Percentiles rank a stretch among this genome's conserved stretches.
Evolutionary conservation across 1,140 invertebrate genomes (phyloP).

Genomic region (Mya arenaria): DNA sequence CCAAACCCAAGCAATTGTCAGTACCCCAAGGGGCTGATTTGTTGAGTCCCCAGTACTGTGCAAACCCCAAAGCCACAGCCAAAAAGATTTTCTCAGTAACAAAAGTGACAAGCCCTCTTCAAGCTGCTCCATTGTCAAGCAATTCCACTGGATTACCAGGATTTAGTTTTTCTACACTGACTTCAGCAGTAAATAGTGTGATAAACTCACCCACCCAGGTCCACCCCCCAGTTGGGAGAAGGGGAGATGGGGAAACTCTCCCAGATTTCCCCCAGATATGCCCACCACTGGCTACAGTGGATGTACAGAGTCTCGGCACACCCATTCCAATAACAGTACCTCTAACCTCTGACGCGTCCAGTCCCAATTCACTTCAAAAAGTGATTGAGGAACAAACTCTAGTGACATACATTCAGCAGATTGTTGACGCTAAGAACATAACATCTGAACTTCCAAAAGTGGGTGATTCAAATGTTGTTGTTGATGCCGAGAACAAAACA

Average conservation of each 20-base stretch:
- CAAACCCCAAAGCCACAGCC: slow-evolving; percentile 67
- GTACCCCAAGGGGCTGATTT: slow-evolving; percentile 68
- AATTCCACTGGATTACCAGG: not conserved
- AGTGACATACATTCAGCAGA: slow-evolving; percentile 57
- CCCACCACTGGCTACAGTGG: slow-evolving; percentile 23
- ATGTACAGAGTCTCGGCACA: slow-evolving; percentile 16
- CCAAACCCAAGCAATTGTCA: slow-evolving; percentile 30
- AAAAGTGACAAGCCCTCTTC: slow-evolving; percentile 61
- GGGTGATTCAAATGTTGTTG: too few relatives aligned
- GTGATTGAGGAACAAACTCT: slow-evolving; percentile 42
- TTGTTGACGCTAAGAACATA: slow-evolving; percentile 55
- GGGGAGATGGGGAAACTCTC: not conserved
- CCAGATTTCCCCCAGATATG: slow-evolving; percentile 34
- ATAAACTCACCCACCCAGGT: slow-evolving; percentile 39
- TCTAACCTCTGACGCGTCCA: slow-evolving; percentile 46
- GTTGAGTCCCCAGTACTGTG: slow-evolving; percentile 75
- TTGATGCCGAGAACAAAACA: too few relatives aligned
- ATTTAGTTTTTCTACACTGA: slow-evolving; percentile 49
- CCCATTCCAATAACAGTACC: slow-evolving; percentile 59
- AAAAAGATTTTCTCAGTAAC: slow-evolving; percentile 78
- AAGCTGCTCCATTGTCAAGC: not conserved
- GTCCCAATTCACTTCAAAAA: slow-evolving; percentile 27
- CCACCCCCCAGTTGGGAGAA: slow-evolving; percentile 33
- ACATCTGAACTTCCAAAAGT: too few relatives aligned
- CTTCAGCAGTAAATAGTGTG: slow-evolving; percentile 33